These are phyloP conservation scores for Melanaphis sacchari DNA, from an alignment of 1,140 invertebrate species.

Conservation along the genomic window DNA sequence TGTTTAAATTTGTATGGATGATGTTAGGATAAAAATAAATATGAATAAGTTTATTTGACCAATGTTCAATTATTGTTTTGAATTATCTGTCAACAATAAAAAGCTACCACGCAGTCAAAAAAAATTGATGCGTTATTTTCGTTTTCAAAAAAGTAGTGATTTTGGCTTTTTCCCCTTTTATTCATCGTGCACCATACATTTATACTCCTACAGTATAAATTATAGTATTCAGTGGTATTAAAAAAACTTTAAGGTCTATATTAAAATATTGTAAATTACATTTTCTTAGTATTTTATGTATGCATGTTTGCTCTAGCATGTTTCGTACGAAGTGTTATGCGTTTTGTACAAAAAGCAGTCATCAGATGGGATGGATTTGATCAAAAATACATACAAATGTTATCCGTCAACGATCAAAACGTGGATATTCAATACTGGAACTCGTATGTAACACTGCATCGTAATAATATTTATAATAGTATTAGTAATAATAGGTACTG, in stretches of 20 bases:
- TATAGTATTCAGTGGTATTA: background rate
- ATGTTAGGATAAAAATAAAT: no score
- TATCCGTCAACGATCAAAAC: background rate
- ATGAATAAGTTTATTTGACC: no score
- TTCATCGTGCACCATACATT: no score
- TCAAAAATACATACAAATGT: background rate
- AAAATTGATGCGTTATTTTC: no score
- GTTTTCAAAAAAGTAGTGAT: no score
- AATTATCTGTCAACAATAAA: no score
- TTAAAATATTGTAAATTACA: background rate
- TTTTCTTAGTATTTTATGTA: background rate
- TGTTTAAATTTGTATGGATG: no score
- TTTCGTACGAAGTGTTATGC: background rate
- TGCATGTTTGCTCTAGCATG: background rate
- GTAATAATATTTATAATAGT: background rate
- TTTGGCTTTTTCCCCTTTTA: no score
- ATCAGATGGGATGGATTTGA: no score
- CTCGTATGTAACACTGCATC: background rate
- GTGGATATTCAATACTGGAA: slow-evolving; percentile 34
- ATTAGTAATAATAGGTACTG: background rate
- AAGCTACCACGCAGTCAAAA: no score
- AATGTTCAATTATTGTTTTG: no score
- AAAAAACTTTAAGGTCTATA: background rate
- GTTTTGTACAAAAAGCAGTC: background rate
- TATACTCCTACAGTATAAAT: background rate